Evolutionary conservation across 1,140 invertebrate species (phyloP).

Genomic region (Caerostris extrusa): DNA sequence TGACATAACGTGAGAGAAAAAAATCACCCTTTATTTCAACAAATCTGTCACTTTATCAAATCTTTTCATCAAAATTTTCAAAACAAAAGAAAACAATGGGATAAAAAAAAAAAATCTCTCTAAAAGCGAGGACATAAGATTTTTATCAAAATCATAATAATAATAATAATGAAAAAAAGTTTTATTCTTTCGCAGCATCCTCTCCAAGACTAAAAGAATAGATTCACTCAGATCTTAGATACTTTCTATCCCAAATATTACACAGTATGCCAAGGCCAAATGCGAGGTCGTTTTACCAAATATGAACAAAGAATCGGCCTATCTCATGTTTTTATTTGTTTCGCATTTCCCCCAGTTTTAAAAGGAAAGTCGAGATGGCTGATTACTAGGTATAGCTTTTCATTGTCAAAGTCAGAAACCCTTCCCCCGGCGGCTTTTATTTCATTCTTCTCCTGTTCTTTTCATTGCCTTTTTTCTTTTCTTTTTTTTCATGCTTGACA

Average conservation of each 20-base stretch:
- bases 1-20: neutral
- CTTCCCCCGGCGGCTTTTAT: neutral
- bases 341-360: neutral
- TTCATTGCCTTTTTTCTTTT: neutral
- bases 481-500: neutral
- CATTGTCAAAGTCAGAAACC: constrained; percentile 69
- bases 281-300: constrained; percentile 50
- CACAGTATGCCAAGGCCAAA: constrained; percentile 56
- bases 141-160: neutral
- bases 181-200: neutral
- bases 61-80: neutral
- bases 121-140: neutral
- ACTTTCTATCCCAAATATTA: constrained; percentile 52
- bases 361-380: constrained; percentile 59
- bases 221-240: neutral
- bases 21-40: neutral
- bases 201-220: neutral
- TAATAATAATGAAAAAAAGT: neutral
- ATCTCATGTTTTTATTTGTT: constrained; percentile 49
- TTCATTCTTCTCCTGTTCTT: constrained; percentile 35
- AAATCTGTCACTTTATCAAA: neutral
- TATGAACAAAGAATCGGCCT: constrained; percentile 30
- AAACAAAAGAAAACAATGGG: constrained; percentile 8
- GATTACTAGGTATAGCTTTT: constrained; percentile 44
- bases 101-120: neutral